Evolutionary conservation across 2,888 invertebrate genomes (phyloP), one percentile per base, ranked within the genome.

Genomic region (Polydrusus tereticollis): DNA sequence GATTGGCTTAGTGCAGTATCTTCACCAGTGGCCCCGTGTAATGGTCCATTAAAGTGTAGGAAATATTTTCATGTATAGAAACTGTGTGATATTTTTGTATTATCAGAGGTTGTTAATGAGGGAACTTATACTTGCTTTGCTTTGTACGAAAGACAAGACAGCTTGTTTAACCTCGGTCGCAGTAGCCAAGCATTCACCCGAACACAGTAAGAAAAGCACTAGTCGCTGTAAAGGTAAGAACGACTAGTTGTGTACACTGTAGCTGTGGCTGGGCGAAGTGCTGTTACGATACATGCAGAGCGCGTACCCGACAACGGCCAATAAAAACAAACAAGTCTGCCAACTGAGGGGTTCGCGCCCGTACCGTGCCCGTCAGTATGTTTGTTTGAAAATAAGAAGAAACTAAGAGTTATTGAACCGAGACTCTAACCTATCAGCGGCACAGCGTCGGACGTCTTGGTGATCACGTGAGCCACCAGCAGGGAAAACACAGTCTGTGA

Each of bases 401-500:
- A 79, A 78, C 78, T 75, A 73, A 70, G 77, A 16, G 58, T 18
- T 72, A 75, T 76, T 76, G 77, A 79, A 78, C 81, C 82, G 81
- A 79, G 80, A 82, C 79, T 83, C 86, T 85, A 85, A 97, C 98
- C 99, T 94, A 99, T 96, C 87, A 98, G 92, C 87, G 99, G 98
- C 88, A 99, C 95, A 86, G 98, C 98, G 89, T 98, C 98, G 87
- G 98, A 98, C 88, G 98, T 98, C 91, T 96, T 96, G 88, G 98
- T 98, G 90, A 98, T 96, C 88, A 97, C 96, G 90, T 98, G 97
- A 87, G 97, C 96, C 90, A 99, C 97, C 94, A 98, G 94, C 90
- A 98, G 93, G 88, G 98, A 95, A 91, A 99, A 98, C 89, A 98
- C 98, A 88, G 97, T 98, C 92, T 98, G 95, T 85, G 98, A 98